A percentile compares a stretch with the other conserved stretches of the same genome.
Conservation (phyloP, 1,140 invertebrate genomes). For the Drosophila nebulosa region DNA sequence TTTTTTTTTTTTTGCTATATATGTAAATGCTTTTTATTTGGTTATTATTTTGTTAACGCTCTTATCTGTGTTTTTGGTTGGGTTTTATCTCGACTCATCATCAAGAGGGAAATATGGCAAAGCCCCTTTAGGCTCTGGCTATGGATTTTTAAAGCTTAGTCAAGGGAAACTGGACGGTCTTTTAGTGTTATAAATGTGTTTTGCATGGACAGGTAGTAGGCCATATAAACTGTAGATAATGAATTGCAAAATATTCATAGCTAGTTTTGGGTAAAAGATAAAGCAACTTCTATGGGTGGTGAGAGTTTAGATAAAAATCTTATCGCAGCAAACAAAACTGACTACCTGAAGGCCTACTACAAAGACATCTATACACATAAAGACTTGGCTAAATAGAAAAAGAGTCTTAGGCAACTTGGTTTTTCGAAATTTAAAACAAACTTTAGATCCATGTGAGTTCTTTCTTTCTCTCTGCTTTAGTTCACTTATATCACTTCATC, state of each 20-base stretch:
- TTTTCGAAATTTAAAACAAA: background rate
- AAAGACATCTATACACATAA: background rate
- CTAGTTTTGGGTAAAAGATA: conserved; percentile 22
- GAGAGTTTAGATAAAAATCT: conserved; percentile 19
- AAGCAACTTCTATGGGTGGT: conserved; percentile 5
- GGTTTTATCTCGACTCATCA: conserved; percentile 47
- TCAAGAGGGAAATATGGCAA: conserved; percentile 15
- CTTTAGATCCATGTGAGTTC: background rate
- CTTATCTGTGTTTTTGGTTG: conserved; percentile 59
- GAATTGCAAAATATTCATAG: conserved; percentile 57
- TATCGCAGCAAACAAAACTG: background rate
- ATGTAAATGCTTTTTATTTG: conserved; percentile 75
- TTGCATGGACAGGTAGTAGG: conserved; percentile 47
- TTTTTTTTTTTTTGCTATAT: conserved; percentile 35
- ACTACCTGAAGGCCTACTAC: background rate
- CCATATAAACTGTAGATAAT: conserved; percentile 58
- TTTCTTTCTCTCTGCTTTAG: background rate
- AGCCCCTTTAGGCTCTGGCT: conserved; percentile 55
- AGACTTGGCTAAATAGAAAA: too few relatives aligned
- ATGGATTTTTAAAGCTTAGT: conserved; percentile 61
- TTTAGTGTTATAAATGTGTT: conserved; percentile 1
- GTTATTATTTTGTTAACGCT: conserved; percentile 75
- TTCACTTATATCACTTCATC: conserved; percentile 42
- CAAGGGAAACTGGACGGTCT: background rate
- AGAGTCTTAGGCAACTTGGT: too few relatives aligned